Percentiles rank a stretch among this genome's conserved stretches.
Evolutionary conservation across 2,113 vertebrate genomes (phyloP).

Genomic region (Sceloporus tristichus): DNA sequence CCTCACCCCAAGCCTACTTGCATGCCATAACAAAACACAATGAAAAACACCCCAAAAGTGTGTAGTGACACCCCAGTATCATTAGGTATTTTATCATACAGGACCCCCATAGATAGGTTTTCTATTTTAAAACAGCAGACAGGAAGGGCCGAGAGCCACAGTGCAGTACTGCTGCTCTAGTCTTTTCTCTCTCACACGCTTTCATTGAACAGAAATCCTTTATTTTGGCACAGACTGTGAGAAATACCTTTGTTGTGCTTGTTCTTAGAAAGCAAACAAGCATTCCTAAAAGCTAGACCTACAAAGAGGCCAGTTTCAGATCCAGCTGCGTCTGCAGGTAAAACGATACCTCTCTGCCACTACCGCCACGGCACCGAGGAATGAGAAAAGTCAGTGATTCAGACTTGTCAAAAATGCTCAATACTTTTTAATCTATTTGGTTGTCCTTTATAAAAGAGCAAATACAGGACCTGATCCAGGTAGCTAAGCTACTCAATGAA

Average conservation of each 20-base stretch:
- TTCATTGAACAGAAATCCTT: conserved; percentile 1
- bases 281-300: not conserved
- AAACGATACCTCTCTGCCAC: not conserved
- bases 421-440: not conserved
- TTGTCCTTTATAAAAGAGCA: not conserved
- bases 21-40: too few relatives aligned
- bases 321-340: not conserved
- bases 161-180: not conserved
- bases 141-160: not conserved
- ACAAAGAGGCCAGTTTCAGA: not conserved
- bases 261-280: conserved; percentile 24
- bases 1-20: not conserved
- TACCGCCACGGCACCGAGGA: not conserved
- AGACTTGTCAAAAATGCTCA: not conserved
- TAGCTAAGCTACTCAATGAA: too few relatives aligned
- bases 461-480: too few relatives aligned
- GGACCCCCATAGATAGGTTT: not conserved
- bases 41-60: too few relatives aligned
- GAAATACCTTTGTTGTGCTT: not conserved
- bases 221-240: conserved; percentile 6
- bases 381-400: not conserved
- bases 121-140: not conserved
- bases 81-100: too few relatives aligned
- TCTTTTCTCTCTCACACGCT: not conserved
- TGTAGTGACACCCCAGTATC: not conserved